These are phyloP conservation scores for Diabrotica undecimpunctata DNA, from an alignment of 1,140 invertebrate species.

Conservation along the genomic window DNA sequence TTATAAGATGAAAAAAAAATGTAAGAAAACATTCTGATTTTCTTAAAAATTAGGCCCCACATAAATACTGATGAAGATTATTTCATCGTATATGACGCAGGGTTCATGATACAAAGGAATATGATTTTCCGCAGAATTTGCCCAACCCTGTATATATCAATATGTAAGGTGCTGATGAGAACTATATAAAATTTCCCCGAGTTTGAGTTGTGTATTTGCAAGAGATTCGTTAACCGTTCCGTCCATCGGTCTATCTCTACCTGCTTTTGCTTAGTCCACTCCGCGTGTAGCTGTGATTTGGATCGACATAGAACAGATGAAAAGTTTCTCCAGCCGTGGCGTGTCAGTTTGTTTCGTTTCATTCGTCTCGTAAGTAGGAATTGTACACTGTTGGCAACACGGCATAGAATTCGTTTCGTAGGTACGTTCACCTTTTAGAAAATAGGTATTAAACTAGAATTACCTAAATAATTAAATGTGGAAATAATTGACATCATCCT, in stretches of 20 bases:
- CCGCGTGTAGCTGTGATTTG: background rate
- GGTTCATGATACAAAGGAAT: too few relatives aligned
- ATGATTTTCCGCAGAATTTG: too few relatives aligned
- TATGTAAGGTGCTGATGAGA: too few relatives aligned
- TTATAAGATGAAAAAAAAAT: too few relatives aligned
- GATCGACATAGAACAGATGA: conserved; percentile 9
- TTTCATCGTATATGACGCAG: too few relatives aligned
- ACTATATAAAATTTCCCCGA: too few relatives aligned
- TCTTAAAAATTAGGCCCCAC: too few relatives aligned
- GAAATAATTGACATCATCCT: conserved; percentile 7
- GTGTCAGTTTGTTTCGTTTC: conserved; percentile 4
- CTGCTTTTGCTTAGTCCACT: background rate
- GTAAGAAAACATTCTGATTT: too few relatives aligned
- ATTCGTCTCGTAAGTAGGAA: background rate
- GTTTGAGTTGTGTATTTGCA: too few relatives aligned
- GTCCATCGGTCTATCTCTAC: background rate
- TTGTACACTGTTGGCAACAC: conserved; percentile 14
- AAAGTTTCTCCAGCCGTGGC: background rate
- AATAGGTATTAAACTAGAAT: conserved; percentile 11
- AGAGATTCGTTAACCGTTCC: background rate
- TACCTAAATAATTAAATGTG: conserved; percentile 10
- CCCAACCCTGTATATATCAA: too few relatives aligned
- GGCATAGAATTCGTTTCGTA: conserved; percentile 15
- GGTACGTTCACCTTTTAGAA: conserved; percentile 19
- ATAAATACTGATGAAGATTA: too few relatives aligned